Percentiles rank a stretch among this genome's conserved stretches.
Conservation (phyloP, 2,797 vertebrate species). For the Alfaro cultratus region DNA sequence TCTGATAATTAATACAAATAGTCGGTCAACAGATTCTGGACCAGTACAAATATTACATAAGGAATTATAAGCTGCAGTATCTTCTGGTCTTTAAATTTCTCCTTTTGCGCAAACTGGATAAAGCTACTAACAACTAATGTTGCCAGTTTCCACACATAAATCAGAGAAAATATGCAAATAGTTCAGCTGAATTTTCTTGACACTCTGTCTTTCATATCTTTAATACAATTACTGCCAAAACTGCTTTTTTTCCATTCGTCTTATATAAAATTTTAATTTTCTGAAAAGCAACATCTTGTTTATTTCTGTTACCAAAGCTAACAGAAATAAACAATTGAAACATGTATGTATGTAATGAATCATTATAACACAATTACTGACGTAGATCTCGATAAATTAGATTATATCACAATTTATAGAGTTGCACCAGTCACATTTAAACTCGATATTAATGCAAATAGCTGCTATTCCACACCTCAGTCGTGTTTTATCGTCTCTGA, state of each 20-base stretch:
- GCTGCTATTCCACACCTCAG: not conserved
- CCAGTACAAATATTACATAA: not conserved
- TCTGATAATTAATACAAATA: not conserved
- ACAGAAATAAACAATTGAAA: not conserved
- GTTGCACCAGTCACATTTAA: not conserved
- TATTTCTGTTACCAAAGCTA: not conserved
- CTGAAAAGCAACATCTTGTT: too few species aligned
- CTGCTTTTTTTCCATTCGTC: not conserved
- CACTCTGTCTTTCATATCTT: conserved; percentile 4
- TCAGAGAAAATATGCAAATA: conserved; percentile 41
- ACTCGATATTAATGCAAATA: not conserved
- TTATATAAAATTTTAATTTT: not conserved
- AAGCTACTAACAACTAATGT: not conserved
- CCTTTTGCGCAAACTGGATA: not conserved
- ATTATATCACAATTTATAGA: not conserved
- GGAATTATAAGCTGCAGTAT: not conserved
- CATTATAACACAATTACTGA: not conserved
- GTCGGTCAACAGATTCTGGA: not conserved
- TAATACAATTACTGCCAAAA: not conserved
- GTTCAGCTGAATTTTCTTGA: conserved; percentile 24
- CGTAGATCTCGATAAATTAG: not conserved
- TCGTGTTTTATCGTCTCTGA: not conserved
- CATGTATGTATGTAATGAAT: not conserved
- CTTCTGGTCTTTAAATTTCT: not conserved
- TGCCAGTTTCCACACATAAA: not conserved